Evolutionary conservation across 2,888 invertebrate species (phyloP).

Genomic region (Sycophila texana): DNA sequence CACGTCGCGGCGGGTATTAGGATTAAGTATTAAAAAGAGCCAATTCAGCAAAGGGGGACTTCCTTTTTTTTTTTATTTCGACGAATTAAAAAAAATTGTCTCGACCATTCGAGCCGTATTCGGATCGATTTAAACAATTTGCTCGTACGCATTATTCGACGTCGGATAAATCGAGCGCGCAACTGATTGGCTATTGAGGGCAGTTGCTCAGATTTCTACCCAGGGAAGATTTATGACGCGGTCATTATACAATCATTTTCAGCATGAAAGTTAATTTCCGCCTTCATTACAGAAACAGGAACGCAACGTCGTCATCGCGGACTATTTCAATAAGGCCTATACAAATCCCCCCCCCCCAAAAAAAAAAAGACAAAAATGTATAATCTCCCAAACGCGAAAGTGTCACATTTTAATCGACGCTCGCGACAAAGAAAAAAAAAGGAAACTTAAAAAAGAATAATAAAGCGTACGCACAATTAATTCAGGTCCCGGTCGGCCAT

Average conservation of each 20-base stretch:
- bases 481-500: too few species aligned
- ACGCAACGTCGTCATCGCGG: too few species aligned
- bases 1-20: background rate
- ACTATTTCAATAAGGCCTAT: too few species aligned
- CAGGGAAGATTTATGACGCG: background rate
- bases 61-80: background rate
- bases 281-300: background rate
- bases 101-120: background rate
- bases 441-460: too few species aligned
- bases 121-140: conserved; percentile 14
- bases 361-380: too few species aligned
- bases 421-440: too few species aligned
- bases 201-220: conserved; percentile 23
- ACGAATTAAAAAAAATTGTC: background rate
- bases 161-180: conserved; percentile 17
- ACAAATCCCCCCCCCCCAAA: too few species aligned
- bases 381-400: too few species aligned
- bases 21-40: background rate
- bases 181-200: conserved; percentile 34
- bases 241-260: conserved; percentile 7
- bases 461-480: too few species aligned
- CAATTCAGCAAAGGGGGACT: background rate
- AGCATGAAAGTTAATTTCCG: background rate
- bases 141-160: conserved; percentile 15
- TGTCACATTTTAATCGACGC: too few species aligned